Percentiles rank a stretch among this genome's conserved stretches.
Conservation (phyloP, 2,797 vertebrate genomes). For the Meda fulgida region DNA sequence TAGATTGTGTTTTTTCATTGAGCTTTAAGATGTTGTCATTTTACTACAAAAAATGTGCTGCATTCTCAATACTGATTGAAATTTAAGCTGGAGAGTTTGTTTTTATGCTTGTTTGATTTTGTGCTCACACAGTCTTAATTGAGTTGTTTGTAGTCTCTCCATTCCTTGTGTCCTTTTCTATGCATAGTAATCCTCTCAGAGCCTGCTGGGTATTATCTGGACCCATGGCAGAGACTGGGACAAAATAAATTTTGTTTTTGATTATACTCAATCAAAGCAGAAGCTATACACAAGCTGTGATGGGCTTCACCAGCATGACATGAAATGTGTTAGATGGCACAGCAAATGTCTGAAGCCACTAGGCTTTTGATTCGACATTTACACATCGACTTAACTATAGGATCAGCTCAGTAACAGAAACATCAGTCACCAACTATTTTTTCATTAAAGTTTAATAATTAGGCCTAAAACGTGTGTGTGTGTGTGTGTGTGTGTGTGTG, state of each 20-base stretch:
- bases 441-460: neutral
- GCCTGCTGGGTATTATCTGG: conserved; percentile 28
- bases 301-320: conserved; percentile 26
- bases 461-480: neutral
- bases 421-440: neutral
- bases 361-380: conserved; percentile 1
- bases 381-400: neutral
- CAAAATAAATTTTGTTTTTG: conserved; percentile 1
- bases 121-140: conserved; percentile 20
- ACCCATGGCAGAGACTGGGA: conserved; percentile 9
- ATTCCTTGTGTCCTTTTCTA: conserved; percentile 9
- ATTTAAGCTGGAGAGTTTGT: conserved; percentile 2
- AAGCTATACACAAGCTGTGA: conserved; percentile 12
- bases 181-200: conserved; percentile 29
- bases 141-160: conserved; percentile 26
- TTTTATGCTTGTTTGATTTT: conserved; percentile 26
- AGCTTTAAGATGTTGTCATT: too few relatives aligned
- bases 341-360: neutral
- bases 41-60: neutral
- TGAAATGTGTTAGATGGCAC: neutral
- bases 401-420: neutral
- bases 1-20: neutral
- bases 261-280: conserved; percentile 22
- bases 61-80: conserved; percentile 1
- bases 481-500: too few relatives aligned